Percentiles rank a stretch among this genome's conserved stretches.
Conservation (phyloP, 2,113 vertebrate genomes). For the Tupaia tana region DNA sequence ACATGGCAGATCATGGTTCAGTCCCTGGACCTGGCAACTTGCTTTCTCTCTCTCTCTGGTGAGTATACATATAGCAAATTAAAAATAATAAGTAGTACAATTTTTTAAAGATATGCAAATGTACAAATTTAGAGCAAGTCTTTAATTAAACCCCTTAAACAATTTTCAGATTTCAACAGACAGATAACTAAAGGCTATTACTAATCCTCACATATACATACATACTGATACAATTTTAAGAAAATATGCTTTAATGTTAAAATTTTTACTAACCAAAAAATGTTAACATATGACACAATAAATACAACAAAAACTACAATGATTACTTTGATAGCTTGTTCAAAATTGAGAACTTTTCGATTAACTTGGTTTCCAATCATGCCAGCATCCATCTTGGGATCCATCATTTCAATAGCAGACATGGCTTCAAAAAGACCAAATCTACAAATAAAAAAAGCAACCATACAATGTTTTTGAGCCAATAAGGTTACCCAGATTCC, state of each 20-base stretch:
- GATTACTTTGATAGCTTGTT: conserved; percentile 97
- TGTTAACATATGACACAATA: conserved; percentile 52
- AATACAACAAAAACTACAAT: background rate
- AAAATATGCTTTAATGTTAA: background rate
- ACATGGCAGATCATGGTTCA: too few relatives aligned
- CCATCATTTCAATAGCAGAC: conserved; percentile 99
- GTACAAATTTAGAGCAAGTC: conserved; percentile 7
- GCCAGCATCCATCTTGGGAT: conserved; percentile 99
- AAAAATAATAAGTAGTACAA: too few relatives aligned
- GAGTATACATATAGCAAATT: too few relatives aligned
- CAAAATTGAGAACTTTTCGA: conserved; percentile 98
- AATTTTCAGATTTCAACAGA: background rate
- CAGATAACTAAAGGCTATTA: background rate
- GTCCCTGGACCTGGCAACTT: too few relatives aligned
- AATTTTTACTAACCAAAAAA: conserved; percentile 29
- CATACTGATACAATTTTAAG: background rate
- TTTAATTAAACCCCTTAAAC: conserved; percentile 31
- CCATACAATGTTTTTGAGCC: conserved; percentile 53
- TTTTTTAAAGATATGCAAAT: background rate
- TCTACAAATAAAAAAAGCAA: conserved; percentile 83
- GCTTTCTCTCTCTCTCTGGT: too few relatives aligned
- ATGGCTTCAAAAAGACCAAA: conserved; percentile 99
- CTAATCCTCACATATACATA: background rate
- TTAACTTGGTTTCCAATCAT: conserved; percentile 99
- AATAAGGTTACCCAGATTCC: background rate